Conservation (phyloP, 2,888 invertebrate species). For the Drosophila prolongata region DNA sequence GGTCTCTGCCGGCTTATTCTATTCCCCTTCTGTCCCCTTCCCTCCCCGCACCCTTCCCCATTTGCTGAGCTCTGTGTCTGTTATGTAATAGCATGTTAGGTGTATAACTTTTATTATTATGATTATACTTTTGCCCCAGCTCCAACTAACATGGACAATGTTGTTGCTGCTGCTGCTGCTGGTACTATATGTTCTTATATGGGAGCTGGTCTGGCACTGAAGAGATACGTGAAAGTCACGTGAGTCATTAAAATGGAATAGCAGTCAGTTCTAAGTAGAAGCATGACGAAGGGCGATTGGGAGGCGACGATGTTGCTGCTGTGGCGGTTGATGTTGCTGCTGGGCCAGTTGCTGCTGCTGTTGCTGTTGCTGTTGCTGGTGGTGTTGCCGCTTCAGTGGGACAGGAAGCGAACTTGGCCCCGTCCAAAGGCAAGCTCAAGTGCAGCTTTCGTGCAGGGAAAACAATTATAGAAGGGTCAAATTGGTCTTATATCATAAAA, state of each 20-base stretch:
- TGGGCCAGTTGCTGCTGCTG: neutral
- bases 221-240: conserved; percentile 78
- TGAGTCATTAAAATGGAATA: conserved; percentile 79
- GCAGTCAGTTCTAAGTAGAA: conserved; percentile 53
- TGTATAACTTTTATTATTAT: conserved; percentile 79
- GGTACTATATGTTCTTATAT: conserved; percentile 6
- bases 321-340: neutral
- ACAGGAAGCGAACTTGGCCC: conserved; percentile 29
- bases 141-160: conserved; percentile 21
- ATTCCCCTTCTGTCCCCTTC: neutral
- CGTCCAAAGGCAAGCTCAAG: conserved; percentile 53
- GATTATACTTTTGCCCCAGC: conserved; percentile 69
- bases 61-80: conserved; percentile 34
- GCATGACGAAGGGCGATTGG: conserved; percentile 20
- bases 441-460: conserved; percentile 35
- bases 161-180: neutral
- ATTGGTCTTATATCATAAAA: neutral
- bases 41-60: neutral
- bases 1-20: conserved; percentile 1
- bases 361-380: neutral
- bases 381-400: conserved; percentile 8
- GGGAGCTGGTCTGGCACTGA: conserved; percentile 16
- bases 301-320: conserved; percentile 12
- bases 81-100: conserved; percentile 80
- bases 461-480: neutral